Evolutionary conservation across 2,797 vertebrate genomes (phyloP), one percentile per base, ranked within the genome.

Genomic region (Sphenopsis melanotis): DNA sequence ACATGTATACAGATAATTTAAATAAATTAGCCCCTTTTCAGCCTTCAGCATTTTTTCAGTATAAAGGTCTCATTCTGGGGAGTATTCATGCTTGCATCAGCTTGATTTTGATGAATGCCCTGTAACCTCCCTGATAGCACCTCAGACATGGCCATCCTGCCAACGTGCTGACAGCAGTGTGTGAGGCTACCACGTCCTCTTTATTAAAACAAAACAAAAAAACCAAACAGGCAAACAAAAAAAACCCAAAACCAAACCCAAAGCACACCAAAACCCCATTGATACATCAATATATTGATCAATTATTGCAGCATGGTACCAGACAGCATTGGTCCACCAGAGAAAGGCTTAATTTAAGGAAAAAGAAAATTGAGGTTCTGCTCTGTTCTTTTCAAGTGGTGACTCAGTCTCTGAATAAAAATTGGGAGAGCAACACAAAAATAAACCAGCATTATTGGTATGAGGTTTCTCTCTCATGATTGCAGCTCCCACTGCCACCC

Each of bases 21-120:
- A 98, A 97, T 97, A 98, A 97, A 97, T 97, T 97, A 97, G 96
- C 84, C 96, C 94, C 89, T 96, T 97, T 97, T 95, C 97, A 97
- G 97, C 96, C 95, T 96, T 97, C 97, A 97, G 98, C 96, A 96
- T 84, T 97, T 98, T 96, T 97, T 89, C 89, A 93, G 92, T 85
- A 95, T 86, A 92, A 97, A 97, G 96, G 92, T 83, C 83, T 97
- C 93, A 95, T 97, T 97, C 95, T 96, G 97, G 87, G 79, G 95
- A 97, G 92, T 96, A 94, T 86, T 96, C 95, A 78, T 90, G 96
- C 96, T 97, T 97, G 92, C 97, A 94, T 97, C 97, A 98, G 97
- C 97, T 97, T 97, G 96, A 97, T 97, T 97, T 96, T 97, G 96
- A 98, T 95, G 96, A 97, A 97, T 97, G 94, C 95, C 96, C 95